These are phyloP conservation scores for Toxotes chatareus DNA, from an alignment of 2,113 vertebrate genomes.

Conservation along the genomic window DNA sequence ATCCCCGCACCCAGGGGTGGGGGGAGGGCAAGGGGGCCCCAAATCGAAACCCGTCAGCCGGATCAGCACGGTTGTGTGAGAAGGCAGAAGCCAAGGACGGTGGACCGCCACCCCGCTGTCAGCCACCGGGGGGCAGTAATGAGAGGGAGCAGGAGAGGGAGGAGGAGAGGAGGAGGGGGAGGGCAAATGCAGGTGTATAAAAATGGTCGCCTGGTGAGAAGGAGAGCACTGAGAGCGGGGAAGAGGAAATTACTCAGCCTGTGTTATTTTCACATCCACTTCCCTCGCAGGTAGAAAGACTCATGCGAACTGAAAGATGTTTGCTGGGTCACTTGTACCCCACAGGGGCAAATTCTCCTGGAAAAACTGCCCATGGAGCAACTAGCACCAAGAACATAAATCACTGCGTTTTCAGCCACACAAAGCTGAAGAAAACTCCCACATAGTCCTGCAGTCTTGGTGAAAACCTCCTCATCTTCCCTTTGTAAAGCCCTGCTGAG, in stretches of 20 bases:
- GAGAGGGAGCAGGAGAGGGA: constrained; percentile 59
- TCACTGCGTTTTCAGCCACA: constrained; percentile 6
- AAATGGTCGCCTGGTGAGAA: constrained; percentile 63
- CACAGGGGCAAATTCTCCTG: neutral
- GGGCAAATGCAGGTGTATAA: constrained; percentile 64
- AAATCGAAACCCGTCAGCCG: constrained; percentile 91
- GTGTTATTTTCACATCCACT: constrained; percentile 86
- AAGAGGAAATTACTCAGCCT: constrained; percentile 81
- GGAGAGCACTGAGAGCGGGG: constrained; percentile 65
- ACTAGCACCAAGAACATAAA: neutral
- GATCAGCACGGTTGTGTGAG: constrained; percentile 95
- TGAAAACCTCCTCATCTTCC: constrained; percentile 33
- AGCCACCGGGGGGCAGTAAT: constrained; percentile 57
- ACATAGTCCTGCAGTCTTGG: constrained; percentile 1
- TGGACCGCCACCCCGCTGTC: constrained; percentile 44
- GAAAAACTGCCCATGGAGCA: neutral
- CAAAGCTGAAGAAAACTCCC: constrained; percentile 2
- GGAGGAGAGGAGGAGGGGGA: constrained; percentile 39
- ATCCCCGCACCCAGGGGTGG: constrained; percentile 83
- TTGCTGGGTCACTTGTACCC: neutral
- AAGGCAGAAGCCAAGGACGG: constrained; percentile 53
- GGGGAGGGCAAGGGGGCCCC: constrained; percentile 81
- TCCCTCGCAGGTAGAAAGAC: constrained; percentile 77
- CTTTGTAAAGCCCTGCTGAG: constrained; percentile 8
- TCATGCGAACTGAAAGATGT: neutral